phyloP scores from a whole-genome alignment of 2,888 invertebrate genomes.

The Mechanitis messenoides region DNA sequence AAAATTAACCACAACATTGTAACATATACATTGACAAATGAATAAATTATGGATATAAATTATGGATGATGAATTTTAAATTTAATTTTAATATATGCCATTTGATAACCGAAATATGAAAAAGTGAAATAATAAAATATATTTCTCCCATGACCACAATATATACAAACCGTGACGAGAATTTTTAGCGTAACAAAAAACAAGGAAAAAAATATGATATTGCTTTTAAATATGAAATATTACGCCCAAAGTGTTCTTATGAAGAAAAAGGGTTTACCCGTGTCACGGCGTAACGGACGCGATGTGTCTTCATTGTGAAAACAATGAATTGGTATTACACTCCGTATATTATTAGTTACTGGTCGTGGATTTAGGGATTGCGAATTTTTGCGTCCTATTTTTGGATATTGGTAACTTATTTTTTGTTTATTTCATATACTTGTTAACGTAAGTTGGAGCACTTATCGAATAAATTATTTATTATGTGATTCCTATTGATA shows the following conservation, averaged over 20 bases:
- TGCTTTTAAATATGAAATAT: constrained; percentile 71
- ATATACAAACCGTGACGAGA: constrained; percentile 14
- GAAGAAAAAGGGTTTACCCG: constrained; percentile 68
- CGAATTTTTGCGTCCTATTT: not conserved
- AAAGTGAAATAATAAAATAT: not conserved
- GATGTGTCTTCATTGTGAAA: constrained; percentile 61
- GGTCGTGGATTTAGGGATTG: constrained; percentile 4
- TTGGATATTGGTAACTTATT: not conserved
- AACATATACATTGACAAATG: too few species aligned
- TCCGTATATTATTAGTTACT: constrained; percentile 28
- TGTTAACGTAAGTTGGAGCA: not conserved
- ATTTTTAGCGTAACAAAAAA: constrained; percentile 20
- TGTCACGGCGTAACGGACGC: constrained; percentile 45
- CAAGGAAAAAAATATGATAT: constrained; percentile 60
- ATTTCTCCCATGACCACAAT: constrained; percentile 3
- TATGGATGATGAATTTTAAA: too few species aligned
- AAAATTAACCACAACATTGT: too few species aligned
- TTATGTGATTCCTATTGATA: not conserved
- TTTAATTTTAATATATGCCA: too few species aligned
- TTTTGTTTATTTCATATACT: not conserved
- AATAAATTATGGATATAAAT: too few species aligned
- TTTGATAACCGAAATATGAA: too few species aligned
- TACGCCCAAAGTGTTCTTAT: constrained; percentile 55
- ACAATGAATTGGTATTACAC: constrained; percentile 59
- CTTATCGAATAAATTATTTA: not conserved